phyloP scores from a whole-genome alignment of 2,113 vertebrate genomes.

The Trichechus manatus region DNA sequence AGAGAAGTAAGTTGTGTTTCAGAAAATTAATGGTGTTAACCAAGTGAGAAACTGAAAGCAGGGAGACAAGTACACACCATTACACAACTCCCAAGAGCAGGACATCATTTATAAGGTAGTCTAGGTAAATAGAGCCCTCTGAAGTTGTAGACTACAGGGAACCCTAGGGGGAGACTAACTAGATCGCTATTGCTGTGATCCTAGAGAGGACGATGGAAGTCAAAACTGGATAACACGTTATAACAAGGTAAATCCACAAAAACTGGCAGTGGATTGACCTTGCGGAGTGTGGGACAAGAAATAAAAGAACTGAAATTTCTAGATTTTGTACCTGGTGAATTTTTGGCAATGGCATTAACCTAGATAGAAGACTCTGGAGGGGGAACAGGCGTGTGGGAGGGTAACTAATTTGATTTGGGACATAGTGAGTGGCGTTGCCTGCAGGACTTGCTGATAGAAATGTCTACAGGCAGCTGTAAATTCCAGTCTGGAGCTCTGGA shows the following conservation, averaged over 20 bases:
- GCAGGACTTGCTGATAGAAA: constrained; percentile 72
- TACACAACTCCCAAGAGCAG: fast-evolving
- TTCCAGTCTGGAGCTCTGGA: constrained; percentile 47
- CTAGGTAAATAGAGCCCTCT: fast-evolving
- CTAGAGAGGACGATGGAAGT: neutral
- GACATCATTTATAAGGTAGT: neutral
- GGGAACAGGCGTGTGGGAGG: neutral
- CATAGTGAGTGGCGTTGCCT: constrained; percentile 41
- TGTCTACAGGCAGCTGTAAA: constrained; percentile 70
- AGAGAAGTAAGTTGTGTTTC: neutral
- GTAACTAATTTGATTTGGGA: constrained; percentile 69
- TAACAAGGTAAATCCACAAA: neutral
- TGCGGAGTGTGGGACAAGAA: neutral
- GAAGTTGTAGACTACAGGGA: neutral
- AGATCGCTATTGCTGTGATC: neutral
- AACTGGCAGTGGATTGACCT: neutral
- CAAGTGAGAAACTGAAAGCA: neutral
- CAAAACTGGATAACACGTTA: neutral
- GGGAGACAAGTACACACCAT: neutral
- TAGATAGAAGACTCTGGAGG: neutral
- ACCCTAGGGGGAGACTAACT: no score
- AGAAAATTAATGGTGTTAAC: neutral
- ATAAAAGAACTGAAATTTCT: constrained; percentile 27
- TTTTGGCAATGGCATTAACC: neutral
- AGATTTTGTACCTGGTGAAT: neutral